Conservation (phyloP, 2,888 invertebrate genomes). For the Cerceris ruficornis region DNA sequence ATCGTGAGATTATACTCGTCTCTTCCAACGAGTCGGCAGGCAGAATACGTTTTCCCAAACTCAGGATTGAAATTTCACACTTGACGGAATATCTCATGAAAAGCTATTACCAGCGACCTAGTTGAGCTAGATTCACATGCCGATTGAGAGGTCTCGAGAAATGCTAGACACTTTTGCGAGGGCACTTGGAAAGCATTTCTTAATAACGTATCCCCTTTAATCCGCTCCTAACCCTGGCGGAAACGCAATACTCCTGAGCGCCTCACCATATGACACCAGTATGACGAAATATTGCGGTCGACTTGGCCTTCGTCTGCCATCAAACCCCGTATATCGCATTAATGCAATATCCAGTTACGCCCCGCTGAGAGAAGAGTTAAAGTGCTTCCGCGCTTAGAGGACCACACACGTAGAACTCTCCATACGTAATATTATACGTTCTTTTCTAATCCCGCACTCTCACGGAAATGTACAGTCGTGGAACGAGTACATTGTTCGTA, state of each 20-base stretch:
- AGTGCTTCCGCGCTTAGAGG: slow-evolving; percentile 58
- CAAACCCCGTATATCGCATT: slow-evolving; percentile 70
- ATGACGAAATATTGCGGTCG: slow-evolving; percentile 76
- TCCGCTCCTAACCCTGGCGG: slow-evolving; percentile 50
- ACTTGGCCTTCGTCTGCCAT: slow-evolving; percentile 70
- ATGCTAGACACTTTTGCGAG: slow-evolving; percentile 17
- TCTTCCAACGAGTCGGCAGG: too few relatives aligned
- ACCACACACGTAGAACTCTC: slow-evolving; percentile 8
- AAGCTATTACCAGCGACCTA: too few relatives aligned
- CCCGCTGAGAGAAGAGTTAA: slow-evolving; percentile 46
- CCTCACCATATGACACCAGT: slow-evolving; percentile 73
- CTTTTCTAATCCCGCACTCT: slow-evolving; percentile 19
- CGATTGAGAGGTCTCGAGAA: neutral
- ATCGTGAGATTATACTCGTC: too few relatives aligned
- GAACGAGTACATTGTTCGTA: slow-evolving; percentile 5
- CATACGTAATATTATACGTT: neutral
- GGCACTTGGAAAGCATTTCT: slow-evolving; percentile 45
- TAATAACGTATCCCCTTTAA: slow-evolving; percentile 70
- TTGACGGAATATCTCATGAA: too few relatives aligned
- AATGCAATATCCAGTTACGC: slow-evolving; percentile 73
- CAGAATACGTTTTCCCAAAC: too few relatives aligned
- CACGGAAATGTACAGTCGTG: neutral
- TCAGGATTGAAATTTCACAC: too few relatives aligned
- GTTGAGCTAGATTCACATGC: too few relatives aligned
- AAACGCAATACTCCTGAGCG: slow-evolving; percentile 75